phyloP scores from a whole-genome alignment of 2,888 invertebrate genomes.

The Tribolium freemani region DNA sequence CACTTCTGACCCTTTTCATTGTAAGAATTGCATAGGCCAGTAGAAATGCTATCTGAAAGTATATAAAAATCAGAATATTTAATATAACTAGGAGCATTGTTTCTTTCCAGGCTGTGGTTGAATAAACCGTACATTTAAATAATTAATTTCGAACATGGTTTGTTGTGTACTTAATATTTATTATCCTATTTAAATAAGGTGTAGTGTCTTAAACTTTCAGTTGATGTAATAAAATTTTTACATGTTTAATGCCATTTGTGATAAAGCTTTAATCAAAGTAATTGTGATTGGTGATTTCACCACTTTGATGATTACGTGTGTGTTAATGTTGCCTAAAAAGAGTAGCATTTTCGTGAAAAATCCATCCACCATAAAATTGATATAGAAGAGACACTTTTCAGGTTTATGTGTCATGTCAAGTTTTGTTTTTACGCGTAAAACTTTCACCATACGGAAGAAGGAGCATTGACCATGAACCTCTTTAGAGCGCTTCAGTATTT shows the following conservation, averaged over 20 bases:
- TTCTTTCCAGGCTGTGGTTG: too few relatives aligned
- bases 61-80: too few relatives aligned
- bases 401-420: conserved; percentile 42
- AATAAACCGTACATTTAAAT: conserved; percentile 7
- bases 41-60: conserved; percentile 52
- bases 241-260: background rate
- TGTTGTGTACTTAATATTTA: background rate
- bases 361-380: conserved; percentile 21
- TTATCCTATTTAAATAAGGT: background rate
- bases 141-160: background rate
- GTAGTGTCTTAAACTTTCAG: background rate
- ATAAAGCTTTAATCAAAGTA: background rate
- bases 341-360: background rate
- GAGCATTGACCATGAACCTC: conserved; percentile 41
- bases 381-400: conserved; percentile 28
- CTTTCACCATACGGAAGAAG: conserved; percentile 42
- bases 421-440: conserved; percentile 28
- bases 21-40: conserved; percentile 47
- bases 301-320: too few relatives aligned
- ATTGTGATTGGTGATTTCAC: background rate
- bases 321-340: background rate
- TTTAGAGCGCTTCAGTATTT: conserved; percentile 9
- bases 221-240: background rate
- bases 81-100: too few relatives aligned
- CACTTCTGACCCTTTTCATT: conserved; percentile 44